Base-by-base conservation (phyloP, 2,797 vertebrate genomes). In the Notolepis coatsorum region DNA sequence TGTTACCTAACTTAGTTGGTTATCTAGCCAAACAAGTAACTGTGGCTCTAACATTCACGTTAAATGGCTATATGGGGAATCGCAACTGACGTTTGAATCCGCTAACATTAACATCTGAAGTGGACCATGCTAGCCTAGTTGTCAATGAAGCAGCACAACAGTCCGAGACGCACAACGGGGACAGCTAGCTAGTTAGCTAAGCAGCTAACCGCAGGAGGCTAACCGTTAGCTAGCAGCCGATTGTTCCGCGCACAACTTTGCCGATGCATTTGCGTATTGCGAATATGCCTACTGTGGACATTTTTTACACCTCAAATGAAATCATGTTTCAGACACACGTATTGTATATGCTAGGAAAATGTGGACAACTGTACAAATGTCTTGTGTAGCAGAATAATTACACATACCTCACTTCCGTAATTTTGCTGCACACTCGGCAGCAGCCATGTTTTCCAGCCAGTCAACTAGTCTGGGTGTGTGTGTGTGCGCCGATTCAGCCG, bases 341-440 rank as follows among this genome's bases (percentile, higher is more conserved):
- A 52, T 58, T 31, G 53, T 41, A 57, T 59, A 30, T 25, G 20
- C 59, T 57, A 51, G 17, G 33, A 48, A 53, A 54, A 62, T 47
- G 68, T 37, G 66, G 51, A 69, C 80, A 51, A 69, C 80, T 84
- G 67, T 63, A 66, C 77, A 82, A 71, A 82, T 20, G 75, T 75
- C 80, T 75, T 86, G 79, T 77, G 75, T 80, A 91, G 87, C 87
- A 66, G 8, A 68, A 89, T 83, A 91, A 90, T 88, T 81, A 81
- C 65, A 82, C 88, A 88, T 93, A 94, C 93, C 93, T 94, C 93
- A 94, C 93, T 94, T 94, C 93, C 93, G 92, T 91, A 92, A 84
- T 89, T 91, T 83, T 79, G 89, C 92, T 84, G 90, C 92, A 91
- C 90, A 87, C 75, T 93, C 91, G 88, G 92, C 80, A 81, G 82